Evolutionary conservation across 2,113 vertebrate species (phyloP), one percentile per base, ranked within the genome.

Genomic region (Rhea americana): DNA sequence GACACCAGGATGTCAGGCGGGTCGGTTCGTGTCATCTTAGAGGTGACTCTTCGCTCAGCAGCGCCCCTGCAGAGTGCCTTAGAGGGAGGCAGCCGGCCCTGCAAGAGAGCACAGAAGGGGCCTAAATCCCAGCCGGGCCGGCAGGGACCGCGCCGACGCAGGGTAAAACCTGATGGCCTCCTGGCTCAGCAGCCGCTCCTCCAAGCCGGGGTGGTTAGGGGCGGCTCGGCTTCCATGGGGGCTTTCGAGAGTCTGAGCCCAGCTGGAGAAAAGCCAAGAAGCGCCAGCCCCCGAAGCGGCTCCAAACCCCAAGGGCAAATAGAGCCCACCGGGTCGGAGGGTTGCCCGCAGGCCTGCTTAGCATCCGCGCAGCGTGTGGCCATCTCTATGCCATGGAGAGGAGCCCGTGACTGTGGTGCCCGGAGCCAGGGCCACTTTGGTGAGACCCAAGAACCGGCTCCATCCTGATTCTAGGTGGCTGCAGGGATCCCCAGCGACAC

Each of bases 21-120:
- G 97, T 99, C 98, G 26, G 99, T 99, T 96, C 99, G 98, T 98
- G 99, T 99, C 99, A 99, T 99, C 98, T 99, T 99, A 98, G 97
- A 97, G 96, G 96, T 62, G 74, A 96, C 97, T 95, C 94, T 95
- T 96, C 96, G 92, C 92, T 93, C 70, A 80, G 94, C 93, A 83
- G 85, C 86, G 95, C 87, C 97, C 95, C 96, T 96, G 98, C 98
- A 98, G 97, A 97, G 70, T 63, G 97, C 98, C 98, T 98, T 97
- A 98, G 97, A 91, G 75, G 72, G 86, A 39, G 26, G 50, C 56
- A 80, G 72, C 90, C 25, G 17, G 91, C 87, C 94, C 95, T 97
- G 89, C 73, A 97, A 96, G 76, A 95, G 59, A 89, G 86, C 62
- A 94, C 13, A 93, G 0, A 32, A 79, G 43, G 80, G 0, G 7